phyloP scores from a whole-genome alignment of 2,113 vertebrate genomes.

The human region GRCh38 chr2:190813501-190814000 shows the following conservation, averaged over 20 bases:
- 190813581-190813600: not conserved
- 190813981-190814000: not conserved
- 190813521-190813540: not conserved
- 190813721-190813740: not conserved
- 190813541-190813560: not conserved
- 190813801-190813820: not conserved
- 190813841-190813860: not conserved
- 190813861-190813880: not conserved
- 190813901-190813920: not conserved
- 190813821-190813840: not conserved
- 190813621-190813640: not conserved
- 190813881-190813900: not conserved
- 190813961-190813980: not conserved
- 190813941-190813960: not conserved
- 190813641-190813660: not conserved
- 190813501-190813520: not conserved
- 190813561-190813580: not conserved
- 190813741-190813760: not conserved
- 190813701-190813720: not conserved
- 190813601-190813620: not conserved
- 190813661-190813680: not conserved
- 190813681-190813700: not conserved
- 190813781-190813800: not conserved
- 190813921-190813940: not conserved
- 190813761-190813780: not conserved